A percentile compares a stretch with the other conserved stretches of the same genome.
phyloP scores from a whole-genome alignment of 2,113 vertebrate species.

The Elachura formosa region DNA sequence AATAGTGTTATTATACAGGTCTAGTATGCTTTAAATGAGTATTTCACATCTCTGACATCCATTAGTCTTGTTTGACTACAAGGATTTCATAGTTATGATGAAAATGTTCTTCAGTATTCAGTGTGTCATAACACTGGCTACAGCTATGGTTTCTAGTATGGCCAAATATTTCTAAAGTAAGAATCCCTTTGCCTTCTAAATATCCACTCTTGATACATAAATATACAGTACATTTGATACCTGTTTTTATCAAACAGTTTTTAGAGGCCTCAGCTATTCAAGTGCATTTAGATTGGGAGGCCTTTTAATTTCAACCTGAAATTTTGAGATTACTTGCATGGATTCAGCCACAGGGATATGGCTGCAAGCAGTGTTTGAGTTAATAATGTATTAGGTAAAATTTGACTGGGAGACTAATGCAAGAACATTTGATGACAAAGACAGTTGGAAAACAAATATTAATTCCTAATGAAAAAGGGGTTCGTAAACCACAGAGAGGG shows the following conservation, averaged over 20 bases:
- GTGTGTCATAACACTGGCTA: background rate
- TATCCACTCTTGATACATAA: background rate
- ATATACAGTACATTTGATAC: background rate
- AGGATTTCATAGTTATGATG: background rate
- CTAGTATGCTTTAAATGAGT: background rate
- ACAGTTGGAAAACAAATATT: background rate
- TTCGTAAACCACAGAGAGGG: background rate
- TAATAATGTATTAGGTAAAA: background rate
- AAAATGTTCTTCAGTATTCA: background rate
- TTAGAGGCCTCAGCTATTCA: background rate
- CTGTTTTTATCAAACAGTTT: background rate
- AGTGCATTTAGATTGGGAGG: background rate
- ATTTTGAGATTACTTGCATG: background rate
- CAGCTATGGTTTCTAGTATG: background rate
- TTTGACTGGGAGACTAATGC: background rate
- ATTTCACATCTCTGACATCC: background rate
- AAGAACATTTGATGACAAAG: background rate
- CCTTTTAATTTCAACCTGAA: background rate
- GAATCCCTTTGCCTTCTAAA: background rate
- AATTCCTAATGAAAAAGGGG: background rate
- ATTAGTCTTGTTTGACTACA: background rate
- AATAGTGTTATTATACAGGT: background rate
- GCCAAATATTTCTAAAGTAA: background rate
- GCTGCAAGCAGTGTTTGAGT: background rate
- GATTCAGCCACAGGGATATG: background rate